Conservation (phyloP, 2,797 vertebrate genomes). For the Alectoris magna region DNA sequence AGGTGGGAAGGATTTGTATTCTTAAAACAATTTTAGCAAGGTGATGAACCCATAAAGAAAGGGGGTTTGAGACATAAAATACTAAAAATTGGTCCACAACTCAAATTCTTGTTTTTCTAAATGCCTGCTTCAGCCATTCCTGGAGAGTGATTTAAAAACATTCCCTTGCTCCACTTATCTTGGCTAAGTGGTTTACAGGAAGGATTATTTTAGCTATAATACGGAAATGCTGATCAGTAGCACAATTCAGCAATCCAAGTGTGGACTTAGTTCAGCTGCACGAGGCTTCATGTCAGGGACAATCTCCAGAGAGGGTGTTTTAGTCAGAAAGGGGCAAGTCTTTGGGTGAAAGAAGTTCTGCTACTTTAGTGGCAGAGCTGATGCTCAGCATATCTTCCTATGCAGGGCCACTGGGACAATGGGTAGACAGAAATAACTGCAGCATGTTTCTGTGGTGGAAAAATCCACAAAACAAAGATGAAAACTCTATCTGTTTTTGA, state of each 20-base stretch:
- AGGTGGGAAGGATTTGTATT: background rate
- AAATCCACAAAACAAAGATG: background rate
- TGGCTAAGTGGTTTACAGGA: conserved; percentile 41
- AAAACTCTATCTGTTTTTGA: background rate
- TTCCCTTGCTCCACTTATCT: conserved; percentile 22
- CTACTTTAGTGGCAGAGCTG: background rate
- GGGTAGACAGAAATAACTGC: background rate
- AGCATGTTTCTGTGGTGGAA: background rate
- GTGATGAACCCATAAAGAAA: background rate
- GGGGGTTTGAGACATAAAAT: background rate
- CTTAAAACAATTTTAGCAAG: conserved; percentile 7
- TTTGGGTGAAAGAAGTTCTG: background rate
- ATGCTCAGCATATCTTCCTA: background rate
- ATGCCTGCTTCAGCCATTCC: background rate
- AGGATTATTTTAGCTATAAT: conserved; percentile 43
- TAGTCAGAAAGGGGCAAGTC: background rate
- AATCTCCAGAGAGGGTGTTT: background rate
- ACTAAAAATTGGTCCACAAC: background rate
- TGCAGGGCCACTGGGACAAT: accelerated
- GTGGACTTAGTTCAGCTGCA: conserved; percentile 13
- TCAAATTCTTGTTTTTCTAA: background rate
- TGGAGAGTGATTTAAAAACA: background rate
- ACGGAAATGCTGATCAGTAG: conserved; percentile 25
- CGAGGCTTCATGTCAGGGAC: background rate
- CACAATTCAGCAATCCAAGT: conserved; percentile 24